Conservation (phyloP, 2,888 invertebrate genomes). For the Hypomecis atomaria region DNA sequence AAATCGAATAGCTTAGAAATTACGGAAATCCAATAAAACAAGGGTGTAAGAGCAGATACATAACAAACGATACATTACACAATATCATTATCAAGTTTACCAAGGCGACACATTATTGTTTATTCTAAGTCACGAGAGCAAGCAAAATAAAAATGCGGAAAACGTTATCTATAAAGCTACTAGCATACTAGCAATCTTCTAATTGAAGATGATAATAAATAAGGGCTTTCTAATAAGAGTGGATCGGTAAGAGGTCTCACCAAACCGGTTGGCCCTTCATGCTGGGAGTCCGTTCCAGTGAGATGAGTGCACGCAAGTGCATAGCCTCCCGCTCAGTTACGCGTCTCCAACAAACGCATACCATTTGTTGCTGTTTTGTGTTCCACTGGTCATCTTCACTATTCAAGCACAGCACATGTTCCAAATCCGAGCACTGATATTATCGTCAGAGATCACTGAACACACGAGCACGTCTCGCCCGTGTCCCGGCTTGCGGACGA, state of each 20-base stretch:
- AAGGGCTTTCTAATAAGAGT: conserved; percentile 57
- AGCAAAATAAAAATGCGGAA: conserved; percentile 41
- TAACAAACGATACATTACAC: conserved; percentile 22
- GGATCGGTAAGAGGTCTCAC: conserved; percentile 73
- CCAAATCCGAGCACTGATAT: conserved; percentile 54
- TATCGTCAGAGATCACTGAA: conserved; percentile 41
- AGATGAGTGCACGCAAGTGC: conserved; percentile 70
- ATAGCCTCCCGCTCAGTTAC: conserved; percentile 69
- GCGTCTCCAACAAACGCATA: conserved; percentile 67
- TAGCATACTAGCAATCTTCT: conserved; percentile 23
- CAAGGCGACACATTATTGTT: conserved; percentile 19
- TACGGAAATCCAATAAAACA: not conserved
- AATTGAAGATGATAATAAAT: conserved; percentile 36
- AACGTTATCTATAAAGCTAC: conserved; percentile 27
- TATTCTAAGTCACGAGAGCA: conserved; percentile 27
- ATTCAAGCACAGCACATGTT: conserved; percentile 73
- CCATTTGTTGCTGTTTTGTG: conserved; percentile 69
- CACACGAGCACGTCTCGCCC: conserved; percentile 52
- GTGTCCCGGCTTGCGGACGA: conserved; percentile 60
- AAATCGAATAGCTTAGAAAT: not conserved
- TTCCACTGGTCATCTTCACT: conserved; percentile 75
- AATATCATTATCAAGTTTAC: conserved; percentile 26
- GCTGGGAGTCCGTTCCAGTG: conserved; percentile 66
- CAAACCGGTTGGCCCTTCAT: conserved; percentile 84
- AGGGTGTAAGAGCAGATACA: not conserved